Conservation (phyloP, 2,888 invertebrate genomes). For the Julus scanicus region DNA sequence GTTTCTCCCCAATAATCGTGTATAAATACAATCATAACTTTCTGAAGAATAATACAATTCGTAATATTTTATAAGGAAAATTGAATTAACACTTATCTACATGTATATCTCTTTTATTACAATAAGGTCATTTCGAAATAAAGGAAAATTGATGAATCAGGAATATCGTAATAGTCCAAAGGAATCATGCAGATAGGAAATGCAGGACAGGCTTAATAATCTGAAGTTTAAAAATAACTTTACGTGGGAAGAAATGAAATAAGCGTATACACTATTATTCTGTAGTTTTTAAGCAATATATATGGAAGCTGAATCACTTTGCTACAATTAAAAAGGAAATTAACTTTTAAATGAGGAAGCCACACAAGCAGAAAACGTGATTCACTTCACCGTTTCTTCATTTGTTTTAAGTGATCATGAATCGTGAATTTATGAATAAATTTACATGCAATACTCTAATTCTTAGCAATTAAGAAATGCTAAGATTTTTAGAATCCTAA, state of each 20-base stretch:
- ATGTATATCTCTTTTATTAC: not conserved
- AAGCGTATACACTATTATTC: not conserved
- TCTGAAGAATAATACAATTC: not conserved
- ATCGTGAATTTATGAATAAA: not conserved
- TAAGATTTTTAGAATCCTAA: not conserved
- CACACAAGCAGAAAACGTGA: not conserved
- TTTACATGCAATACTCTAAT: not conserved
- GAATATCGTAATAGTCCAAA: not conserved
- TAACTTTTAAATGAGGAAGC: not conserved
- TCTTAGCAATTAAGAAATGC: not conserved
- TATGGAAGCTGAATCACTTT: not conserved
- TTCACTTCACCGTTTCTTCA: not conserved
- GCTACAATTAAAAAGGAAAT: not conserved
- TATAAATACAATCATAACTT: not conserved
- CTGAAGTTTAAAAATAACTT: not conserved
- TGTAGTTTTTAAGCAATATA: not conserved
- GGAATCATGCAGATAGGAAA: not conserved
- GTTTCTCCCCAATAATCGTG: not conserved
- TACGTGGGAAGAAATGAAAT: constrained; percentile 36
- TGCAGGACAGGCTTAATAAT: not conserved
- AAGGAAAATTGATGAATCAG: constrained; percentile 37
- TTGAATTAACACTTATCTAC: not conserved
- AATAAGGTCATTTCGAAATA: not conserved
- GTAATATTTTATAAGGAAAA: not conserved
- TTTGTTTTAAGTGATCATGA: not conserved